Percentiles rank a stretch among this genome's conserved stretches.
phyloP scores from a whole-genome alignment of 2,888 invertebrate genomes.

The Odontocolon sp. region DNA sequence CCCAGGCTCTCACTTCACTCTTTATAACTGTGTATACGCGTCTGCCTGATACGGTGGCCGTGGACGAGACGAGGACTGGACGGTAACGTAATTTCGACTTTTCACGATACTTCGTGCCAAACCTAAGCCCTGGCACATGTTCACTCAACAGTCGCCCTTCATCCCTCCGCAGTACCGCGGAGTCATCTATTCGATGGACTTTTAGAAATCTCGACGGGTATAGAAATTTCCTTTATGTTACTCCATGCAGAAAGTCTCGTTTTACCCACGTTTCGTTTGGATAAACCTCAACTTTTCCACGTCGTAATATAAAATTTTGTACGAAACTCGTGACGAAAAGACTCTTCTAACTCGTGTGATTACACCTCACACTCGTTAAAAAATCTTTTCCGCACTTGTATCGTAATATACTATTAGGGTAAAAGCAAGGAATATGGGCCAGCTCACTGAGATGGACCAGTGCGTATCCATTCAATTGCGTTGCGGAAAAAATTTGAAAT shows the following conservation, averaged over 20 bases:
- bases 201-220: slow-evolving; percentile 17
- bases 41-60: slow-evolving; percentile 24
- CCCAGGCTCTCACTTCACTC: no score
- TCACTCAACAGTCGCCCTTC: background rate
- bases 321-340: no score
- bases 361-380: no score
- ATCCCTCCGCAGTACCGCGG: background rate
- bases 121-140: slow-evolving; percentile 26
- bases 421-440: no score
- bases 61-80: slow-evolving; percentile 41
- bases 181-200: background rate
- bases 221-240: slow-evolving; percentile 16
- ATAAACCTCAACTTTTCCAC: no score
- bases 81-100: slow-evolving; percentile 74
- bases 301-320: no score
- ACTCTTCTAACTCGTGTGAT: no score
- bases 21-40: slow-evolving; percentile 41
- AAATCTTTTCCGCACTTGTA: no score
- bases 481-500: no score
- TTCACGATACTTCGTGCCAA: slow-evolving; percentile 37
- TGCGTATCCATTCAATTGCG: no score
- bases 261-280: background rate
- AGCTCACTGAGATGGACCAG: no score
- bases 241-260: background rate
- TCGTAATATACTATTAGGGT: no score